Percentiles rank a stretch among this genome's conserved stretches.
Evolutionary conservation across 1,140 invertebrate genomes (phyloP).

Genomic region (Brachionus plicatilis): DNA sequence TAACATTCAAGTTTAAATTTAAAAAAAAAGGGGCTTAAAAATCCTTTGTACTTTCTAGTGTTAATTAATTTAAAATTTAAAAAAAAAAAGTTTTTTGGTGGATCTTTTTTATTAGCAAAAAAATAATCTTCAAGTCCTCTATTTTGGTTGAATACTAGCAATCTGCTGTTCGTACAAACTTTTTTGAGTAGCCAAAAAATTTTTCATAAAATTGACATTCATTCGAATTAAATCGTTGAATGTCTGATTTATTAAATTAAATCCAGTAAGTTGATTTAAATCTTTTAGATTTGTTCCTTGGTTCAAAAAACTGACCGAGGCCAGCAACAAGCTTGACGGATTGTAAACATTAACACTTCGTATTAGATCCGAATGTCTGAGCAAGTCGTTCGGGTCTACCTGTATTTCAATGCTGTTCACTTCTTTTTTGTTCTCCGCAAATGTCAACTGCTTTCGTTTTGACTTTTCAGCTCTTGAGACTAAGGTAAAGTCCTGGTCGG

Average conservation of each 20-base stretch:
- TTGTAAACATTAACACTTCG: not conserved
- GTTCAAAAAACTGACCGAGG: not conserved
- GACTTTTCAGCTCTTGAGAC: not conserved
- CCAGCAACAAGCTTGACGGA: not conserved
- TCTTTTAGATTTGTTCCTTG: not conserved
- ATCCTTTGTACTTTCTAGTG: too few relatives aligned
- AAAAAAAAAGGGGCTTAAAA: too few relatives aligned
- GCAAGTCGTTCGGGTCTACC: constrained; percentile 17
- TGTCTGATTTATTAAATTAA: constrained; percentile 37
- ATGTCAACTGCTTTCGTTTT: not conserved
- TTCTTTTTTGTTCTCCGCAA: not conserved
- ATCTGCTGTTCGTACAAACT: constrained; percentile 38
- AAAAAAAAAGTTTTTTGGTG: too few relatives aligned
- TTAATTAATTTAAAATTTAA: too few relatives aligned
- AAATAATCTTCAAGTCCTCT: too few relatives aligned
- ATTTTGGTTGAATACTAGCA: constrained; percentile 15
- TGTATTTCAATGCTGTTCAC: not conserved
- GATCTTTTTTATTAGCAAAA: too few relatives aligned
- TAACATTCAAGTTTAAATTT: too few relatives aligned
- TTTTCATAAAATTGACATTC: constrained; percentile 39
- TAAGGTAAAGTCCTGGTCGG: not conserved
- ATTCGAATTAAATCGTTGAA: constrained; percentile 30
- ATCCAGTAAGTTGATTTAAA: constrained; percentile 36
- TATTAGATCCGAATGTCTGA: constrained; percentile 22
- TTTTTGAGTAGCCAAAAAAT: constrained; percentile 11